These are phyloP conservation scores for Chiroxiphia lanceolata DNA, from an alignment of 2,797 vertebrate genomes.

Conservation along the genomic window DNA sequence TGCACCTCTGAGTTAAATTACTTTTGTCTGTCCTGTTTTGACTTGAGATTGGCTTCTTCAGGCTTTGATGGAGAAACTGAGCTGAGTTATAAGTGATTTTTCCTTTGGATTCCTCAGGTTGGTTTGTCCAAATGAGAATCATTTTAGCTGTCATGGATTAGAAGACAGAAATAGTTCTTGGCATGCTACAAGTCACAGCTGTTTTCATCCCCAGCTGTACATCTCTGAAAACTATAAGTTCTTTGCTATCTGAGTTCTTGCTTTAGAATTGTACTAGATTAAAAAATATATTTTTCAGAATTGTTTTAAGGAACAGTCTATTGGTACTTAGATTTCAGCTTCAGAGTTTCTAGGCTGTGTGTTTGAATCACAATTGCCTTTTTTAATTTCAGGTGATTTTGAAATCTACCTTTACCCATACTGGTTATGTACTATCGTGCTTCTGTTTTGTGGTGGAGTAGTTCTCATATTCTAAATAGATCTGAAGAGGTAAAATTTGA, in stretches of 20 bases:
- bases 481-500: background rate
- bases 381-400: background rate
- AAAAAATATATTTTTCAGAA: background rate
- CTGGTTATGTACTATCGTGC: background rate
- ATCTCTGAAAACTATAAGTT: background rate
- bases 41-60: background rate
- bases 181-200: background rate
- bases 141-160: background rate
- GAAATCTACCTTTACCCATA: background rate
- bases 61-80: background rate
- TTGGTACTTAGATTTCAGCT: background rate
- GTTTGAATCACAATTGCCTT: fast-evolving
- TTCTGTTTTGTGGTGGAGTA: background rate
- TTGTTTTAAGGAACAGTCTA: background rate
- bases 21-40: background rate
- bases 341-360: background rate
- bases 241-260: background rate
- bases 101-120: background rate
- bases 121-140: background rate
- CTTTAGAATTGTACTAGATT: background rate
- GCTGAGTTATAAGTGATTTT: background rate
- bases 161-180: background rate
- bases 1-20: background rate
- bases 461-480: background rate
- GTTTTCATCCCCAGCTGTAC: background rate